These are phyloP conservation scores for Agrochola circellaris DNA, from an alignment of 2,888 invertebrate species.

Conservation along the genomic window DNA sequence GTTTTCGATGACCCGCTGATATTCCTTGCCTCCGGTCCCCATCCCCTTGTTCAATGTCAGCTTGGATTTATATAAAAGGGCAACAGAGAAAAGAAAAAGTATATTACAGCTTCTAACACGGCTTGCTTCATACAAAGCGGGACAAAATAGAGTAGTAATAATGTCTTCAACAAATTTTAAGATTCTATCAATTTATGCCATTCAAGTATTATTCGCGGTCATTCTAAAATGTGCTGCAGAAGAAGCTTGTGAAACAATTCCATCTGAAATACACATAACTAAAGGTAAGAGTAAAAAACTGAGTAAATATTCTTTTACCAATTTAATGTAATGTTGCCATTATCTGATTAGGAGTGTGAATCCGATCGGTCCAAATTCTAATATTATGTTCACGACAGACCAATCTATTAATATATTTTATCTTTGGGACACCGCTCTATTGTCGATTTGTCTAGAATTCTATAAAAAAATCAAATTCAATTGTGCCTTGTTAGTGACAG, in stretches of 20 bases:
- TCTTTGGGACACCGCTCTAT: too few species aligned
- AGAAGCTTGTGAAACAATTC: constrained; percentile 96
- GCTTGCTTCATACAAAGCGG: constrained; percentile 27
- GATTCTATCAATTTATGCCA: constrained; percentile 56
- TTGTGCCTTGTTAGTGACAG: too few species aligned
- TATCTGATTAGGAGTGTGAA: not conserved
- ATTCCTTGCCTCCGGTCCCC: constrained; percentile 63
- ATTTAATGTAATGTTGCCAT: constrained; percentile 9
- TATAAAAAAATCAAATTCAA: too few species aligned
- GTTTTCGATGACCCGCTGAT: constrained; percentile 73
- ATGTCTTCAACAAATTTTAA: constrained; percentile 58
- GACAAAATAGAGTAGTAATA: constrained; percentile 48
- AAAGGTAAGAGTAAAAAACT: constrained; percentile 90
- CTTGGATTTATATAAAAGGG: constrained; percentile 59
- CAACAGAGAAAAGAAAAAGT: constrained; percentile 17
- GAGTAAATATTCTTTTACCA: not conserved
- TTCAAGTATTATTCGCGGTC: constrained; percentile 64
- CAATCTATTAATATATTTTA: not conserved
- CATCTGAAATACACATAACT: constrained; percentile 96
- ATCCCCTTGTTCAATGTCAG: constrained; percentile 30
- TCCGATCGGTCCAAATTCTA: not conserved
- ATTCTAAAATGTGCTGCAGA: constrained; percentile 83
- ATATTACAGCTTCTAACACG: constrained; percentile 48
- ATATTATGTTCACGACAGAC: not conserved
- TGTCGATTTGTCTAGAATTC: too few species aligned